phyloP scores from a whole-genome alignment of 2,888 invertebrate species.

The Calliphora vomitoria region DNA sequence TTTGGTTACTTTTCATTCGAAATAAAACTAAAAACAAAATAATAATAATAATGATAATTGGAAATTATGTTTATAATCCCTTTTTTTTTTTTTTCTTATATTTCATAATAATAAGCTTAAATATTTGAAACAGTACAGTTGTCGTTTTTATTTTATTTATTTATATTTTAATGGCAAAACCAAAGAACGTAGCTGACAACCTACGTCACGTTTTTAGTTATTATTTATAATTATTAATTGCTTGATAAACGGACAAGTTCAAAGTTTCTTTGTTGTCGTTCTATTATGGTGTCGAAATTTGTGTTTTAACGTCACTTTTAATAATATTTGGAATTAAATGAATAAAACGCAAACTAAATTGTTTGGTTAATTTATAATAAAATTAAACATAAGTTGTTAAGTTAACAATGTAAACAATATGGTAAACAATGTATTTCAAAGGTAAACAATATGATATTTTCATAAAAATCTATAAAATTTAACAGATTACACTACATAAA shows the following conservation, averaged over 20 bases:
- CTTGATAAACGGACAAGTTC: conserved; percentile 25
- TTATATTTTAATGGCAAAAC: not conserved
- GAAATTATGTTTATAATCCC: too few species aligned
- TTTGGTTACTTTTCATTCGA: too few species aligned
- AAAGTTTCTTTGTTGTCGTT: conserved; percentile 19
- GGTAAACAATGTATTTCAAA: too few species aligned
- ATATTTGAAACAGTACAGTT: not conserved
- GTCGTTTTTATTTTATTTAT: not conserved
- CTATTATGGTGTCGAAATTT: not conserved
- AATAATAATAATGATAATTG: not conserved
- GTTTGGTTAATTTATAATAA: too few species aligned
- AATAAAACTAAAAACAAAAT: not conserved
- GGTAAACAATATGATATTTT: too few species aligned
- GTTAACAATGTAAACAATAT: too few species aligned
- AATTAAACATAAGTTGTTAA: too few species aligned
- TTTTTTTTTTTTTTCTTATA: too few species aligned
- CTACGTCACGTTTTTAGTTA: conserved; percentile 21
- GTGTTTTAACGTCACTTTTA: not conserved
- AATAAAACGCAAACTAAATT: too few species aligned
- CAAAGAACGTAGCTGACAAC: not conserved
- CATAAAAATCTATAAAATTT: too few species aligned
- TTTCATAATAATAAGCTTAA: not conserved
- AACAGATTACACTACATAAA: too few species aligned
- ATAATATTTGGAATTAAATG: too few species aligned
- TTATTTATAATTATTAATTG: conserved; percentile 2